Percentiles rank a stretch among this genome's conserved stretches.
Evolutionary conservation across 2,797 vertebrate species (phyloP).

Genomic region (Garrulus glandarius): DNA sequence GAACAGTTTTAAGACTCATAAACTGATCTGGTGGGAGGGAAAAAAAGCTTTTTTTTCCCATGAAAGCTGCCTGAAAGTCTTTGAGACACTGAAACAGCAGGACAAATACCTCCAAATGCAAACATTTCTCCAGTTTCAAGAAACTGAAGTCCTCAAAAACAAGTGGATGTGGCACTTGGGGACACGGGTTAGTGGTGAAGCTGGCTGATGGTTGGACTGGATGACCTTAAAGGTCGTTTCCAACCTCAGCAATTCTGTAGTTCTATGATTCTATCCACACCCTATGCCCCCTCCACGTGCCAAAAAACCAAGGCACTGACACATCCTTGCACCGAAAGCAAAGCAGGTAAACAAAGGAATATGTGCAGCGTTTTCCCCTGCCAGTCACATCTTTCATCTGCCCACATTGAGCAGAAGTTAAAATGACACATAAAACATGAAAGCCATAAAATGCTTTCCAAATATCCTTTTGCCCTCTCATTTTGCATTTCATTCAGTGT

Average conservation of each 20-base stretch:
- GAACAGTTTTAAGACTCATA: neutral
- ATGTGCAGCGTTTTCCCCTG: neutral
- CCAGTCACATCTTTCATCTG: neutral
- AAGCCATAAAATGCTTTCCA: neutral
- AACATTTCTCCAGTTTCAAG: neutral
- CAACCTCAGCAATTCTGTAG: neutral
- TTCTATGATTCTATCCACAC: neutral
- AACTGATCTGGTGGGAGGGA: neutral
- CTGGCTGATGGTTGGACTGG: neutral
- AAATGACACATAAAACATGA: neutral
- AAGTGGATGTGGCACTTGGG: neutral
- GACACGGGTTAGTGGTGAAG: neutral
- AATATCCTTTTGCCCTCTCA: neutral
- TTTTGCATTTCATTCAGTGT: neutral
- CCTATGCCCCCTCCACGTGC: neutral
- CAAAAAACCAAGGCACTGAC: neutral
- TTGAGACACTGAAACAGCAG: neutral
- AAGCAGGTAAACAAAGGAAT: neutral
- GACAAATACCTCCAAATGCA: neutral
- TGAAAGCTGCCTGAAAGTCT: neutral
- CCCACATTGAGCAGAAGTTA: neutral
- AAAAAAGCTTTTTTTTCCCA: neutral
- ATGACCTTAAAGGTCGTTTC: neutral
- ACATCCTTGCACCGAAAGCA: neutral
- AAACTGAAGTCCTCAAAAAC: neutral